Conservation (phyloP, 2,113 vertebrate species). For the Podilymbus podiceps region DNA sequence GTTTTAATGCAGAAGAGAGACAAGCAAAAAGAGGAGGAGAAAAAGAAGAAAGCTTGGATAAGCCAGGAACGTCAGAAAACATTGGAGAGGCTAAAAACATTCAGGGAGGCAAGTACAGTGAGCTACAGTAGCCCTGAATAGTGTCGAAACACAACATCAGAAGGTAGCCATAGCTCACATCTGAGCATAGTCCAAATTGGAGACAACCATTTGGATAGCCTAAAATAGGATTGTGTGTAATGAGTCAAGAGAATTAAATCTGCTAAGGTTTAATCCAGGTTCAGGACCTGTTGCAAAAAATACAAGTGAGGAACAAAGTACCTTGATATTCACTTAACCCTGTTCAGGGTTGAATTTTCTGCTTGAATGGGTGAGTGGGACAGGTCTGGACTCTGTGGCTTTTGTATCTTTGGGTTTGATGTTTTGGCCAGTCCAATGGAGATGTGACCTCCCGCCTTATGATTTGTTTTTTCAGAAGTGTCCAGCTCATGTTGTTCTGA, state of each 20-base stretch:
- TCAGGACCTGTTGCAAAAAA: not conserved
- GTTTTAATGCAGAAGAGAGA: constrained; percentile 87
- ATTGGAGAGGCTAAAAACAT: constrained; percentile 86
- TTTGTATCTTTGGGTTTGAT: not conserved
- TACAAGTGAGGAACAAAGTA: not conserved
- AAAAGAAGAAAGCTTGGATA: constrained; percentile 89
- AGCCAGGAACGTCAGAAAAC: constrained; percentile 90
- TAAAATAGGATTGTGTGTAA: not conserved
- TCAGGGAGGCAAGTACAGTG: constrained; percentile 83
- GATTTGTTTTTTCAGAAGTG: constrained; percentile 76
- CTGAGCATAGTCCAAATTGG: not conserved
- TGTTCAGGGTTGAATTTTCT: not conserved
- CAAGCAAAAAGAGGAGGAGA: constrained; percentile 86
- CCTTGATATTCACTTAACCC: not conserved
- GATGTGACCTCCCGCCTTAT: not conserved
- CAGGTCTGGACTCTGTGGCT: not conserved
- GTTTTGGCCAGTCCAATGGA: not conserved
- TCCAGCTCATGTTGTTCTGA: constrained; percentile 75
- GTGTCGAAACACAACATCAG: not conserved
- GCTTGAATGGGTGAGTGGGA: not conserved
- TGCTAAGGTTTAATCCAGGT: not conserved
- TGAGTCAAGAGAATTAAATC: not conserved
- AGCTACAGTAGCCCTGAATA: not conserved
- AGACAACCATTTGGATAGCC: not conserved
- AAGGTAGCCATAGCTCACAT: not conserved